Percentiles rank a stretch among this genome's conserved stretches.
Conservation (phyloP, 1,140 invertebrate species). For the Papilio machaon region DNA sequence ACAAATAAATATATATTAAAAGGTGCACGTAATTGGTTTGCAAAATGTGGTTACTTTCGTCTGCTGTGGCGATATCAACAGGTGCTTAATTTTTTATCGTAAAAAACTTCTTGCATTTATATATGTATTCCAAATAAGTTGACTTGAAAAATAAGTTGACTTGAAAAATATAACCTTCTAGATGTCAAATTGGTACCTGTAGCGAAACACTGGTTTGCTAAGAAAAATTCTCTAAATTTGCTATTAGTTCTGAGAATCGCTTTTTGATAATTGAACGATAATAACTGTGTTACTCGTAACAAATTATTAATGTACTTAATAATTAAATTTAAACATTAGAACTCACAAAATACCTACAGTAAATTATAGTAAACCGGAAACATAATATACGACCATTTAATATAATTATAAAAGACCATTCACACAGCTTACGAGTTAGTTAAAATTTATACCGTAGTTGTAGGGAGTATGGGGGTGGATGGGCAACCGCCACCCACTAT, state of each 20-base stretch:
- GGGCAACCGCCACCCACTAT: neutral
- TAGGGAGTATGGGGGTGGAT: neutral
- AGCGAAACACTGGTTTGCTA: neutral
- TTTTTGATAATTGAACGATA: too few species aligned
- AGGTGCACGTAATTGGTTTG: constrained; percentile 18
- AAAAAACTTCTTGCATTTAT: neutral
- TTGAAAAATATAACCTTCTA: neutral
- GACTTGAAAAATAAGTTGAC: neutral
- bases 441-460: constrained; percentile 23
- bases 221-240: neutral
- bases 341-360: neutral
- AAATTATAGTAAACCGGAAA: neutral
- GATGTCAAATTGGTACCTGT: neutral
- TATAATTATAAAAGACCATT: constrained; percentile 29
- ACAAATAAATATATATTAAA: neutral
- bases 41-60: constrained; percentile 3
- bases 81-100: neutral
- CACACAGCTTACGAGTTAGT: constrained; percentile 33
- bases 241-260: too few species aligned
- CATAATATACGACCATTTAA: constrained; percentile 10
- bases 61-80: neutral
- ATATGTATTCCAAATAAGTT: neutral
- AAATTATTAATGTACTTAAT: neutral
- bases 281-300: neutral
- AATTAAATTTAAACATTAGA: neutral